Evolutionary conservation across 2,888 invertebrate genomes (phyloP), one percentile per base, ranked within the genome.

Genomic region (Chelonus formosanus): DNA sequence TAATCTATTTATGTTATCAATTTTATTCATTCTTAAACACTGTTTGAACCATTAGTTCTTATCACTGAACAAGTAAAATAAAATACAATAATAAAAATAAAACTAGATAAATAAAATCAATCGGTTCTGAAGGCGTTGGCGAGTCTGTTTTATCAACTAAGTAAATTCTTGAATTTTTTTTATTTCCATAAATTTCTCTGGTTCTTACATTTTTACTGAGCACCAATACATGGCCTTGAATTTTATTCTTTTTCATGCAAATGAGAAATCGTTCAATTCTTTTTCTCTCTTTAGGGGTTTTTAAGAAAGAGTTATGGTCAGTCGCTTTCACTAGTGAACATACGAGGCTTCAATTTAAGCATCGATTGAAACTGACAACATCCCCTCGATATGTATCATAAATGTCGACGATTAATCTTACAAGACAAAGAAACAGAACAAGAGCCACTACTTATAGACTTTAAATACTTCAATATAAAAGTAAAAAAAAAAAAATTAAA

Each of bases 221-320:
- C n/a, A 48, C 48, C 36, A 54, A 47, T 65, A 50, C 48, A 34
- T 60, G 55, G 60, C 60, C 60, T 60, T 55, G 60, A 40, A 48
- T 55, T 43, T 54, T 43, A 44, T 54, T 45, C 57, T 67, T 66
- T 62, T 67, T 62, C 56, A 61, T 63, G 62, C 57, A 67, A 67
- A 63, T 62, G 57, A 62, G 61, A 62, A 58, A 62, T 57, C 59
- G 60, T 47, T 47, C 47, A 45, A 61, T 47, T 36, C 48, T 50
- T 54, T 56, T 56, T 55, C 44, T 53, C 31, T 54, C 52, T 61
- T 58, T 57, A 55, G 44, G 52, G 57, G 31, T 57, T 61, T 63
- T 61, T 57, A 8, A 57, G 62, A 36, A 66, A 62, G 57, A 62
- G 48, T 58, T 36, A 60, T 66, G 48, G 61, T 52, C 56, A 43